Conservation (phyloP, 1,140 invertebrate species). For the Calephelis nemesis region DNA sequence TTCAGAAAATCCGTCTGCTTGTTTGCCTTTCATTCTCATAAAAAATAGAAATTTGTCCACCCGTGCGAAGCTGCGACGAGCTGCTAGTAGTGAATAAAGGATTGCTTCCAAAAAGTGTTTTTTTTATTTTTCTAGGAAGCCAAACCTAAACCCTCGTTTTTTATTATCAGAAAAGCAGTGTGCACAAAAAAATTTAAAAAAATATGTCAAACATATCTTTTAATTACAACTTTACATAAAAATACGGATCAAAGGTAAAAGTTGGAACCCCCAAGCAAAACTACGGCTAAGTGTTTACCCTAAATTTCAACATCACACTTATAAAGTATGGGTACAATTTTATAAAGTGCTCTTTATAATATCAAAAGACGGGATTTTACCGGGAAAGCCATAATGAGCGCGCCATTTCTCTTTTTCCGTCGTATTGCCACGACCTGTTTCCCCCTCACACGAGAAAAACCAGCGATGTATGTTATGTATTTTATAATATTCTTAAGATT, state of each 20-base stretch:
- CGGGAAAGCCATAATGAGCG: slow-evolving; percentile 15
- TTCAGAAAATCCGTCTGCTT: too few species aligned
- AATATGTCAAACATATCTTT: too few species aligned
- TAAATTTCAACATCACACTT: not conserved
- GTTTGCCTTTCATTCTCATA: too few species aligned
- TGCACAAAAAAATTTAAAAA: too few species aligned
- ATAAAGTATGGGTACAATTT: slow-evolving; percentile 21
- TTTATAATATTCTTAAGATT: slow-evolving; percentile 17
- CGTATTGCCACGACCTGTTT: slow-evolving; percentile 12
- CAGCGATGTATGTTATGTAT: slow-evolving; percentile 8
- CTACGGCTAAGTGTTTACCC: slow-evolving; percentile 1
- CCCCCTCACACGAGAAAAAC: slow-evolving; percentile 10
- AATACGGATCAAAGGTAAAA: not conserved
- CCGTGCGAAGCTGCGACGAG: too few species aligned
- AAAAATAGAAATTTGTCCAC: too few species aligned
- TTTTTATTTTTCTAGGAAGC: too few species aligned
- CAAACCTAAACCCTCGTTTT: too few species aligned
- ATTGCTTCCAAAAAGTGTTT: too few species aligned
- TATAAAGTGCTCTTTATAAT: slow-evolving; percentile 18
- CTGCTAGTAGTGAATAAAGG: too few species aligned
- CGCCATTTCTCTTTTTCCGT: slow-evolving; percentile 17
- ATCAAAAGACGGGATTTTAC: slow-evolving; percentile 16
- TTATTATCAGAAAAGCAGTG: too few species aligned
- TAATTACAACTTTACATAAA: too few species aligned
- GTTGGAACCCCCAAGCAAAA: not conserved